Conservation (phyloP, 2,888 invertebrate species). For the Sisyra nigra region DNA sequence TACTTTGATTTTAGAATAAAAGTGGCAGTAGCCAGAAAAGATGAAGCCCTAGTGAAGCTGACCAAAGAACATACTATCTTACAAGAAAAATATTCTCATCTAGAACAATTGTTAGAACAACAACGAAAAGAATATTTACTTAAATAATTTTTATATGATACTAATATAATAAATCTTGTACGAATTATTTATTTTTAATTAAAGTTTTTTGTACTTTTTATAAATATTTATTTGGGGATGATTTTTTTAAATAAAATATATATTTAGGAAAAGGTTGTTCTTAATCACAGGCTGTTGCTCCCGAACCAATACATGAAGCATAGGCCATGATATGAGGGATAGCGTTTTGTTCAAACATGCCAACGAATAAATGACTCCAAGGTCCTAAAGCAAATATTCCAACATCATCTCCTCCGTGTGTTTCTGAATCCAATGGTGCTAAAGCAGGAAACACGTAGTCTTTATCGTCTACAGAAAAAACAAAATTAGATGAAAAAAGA, state of each 20-base stretch:
- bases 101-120: slow-evolving; percentile 61
- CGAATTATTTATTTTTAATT: background rate
- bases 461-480: slow-evolving; percentile 13
- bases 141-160: slow-evolving; percentile 21
- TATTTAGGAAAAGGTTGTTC: too few relatives aligned
- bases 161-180: too few relatives aligned
- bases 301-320: slow-evolving; percentile 54
- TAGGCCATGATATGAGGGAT: slow-evolving; percentile 62
- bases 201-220: too few relatives aligned
- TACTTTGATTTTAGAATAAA: slow-evolving; percentile 47
- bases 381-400: slow-evolving; percentile 61
- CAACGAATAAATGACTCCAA: slow-evolving; percentile 65
- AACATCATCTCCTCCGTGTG: slow-evolving; percentile 69
- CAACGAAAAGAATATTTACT: slow-evolving; percentile 53
- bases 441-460: slow-evolving; percentile 41
- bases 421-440: slow-evolving; percentile 43
- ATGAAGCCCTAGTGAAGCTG: slow-evolving; percentile 55
- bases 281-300: slow-evolving; percentile 15
- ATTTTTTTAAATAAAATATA: too few relatives aligned
- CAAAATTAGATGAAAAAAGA: too few relatives aligned
- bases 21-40: slow-evolving; percentile 63
- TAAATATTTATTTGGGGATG: too few relatives aligned
- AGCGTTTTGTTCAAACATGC: slow-evolving; percentile 61
- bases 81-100: slow-evolving; percentile 52
- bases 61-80: slow-evolving; percentile 52